Conservation (phyloP, 1,140 invertebrate species). For the Calosoma granatense region DNA sequence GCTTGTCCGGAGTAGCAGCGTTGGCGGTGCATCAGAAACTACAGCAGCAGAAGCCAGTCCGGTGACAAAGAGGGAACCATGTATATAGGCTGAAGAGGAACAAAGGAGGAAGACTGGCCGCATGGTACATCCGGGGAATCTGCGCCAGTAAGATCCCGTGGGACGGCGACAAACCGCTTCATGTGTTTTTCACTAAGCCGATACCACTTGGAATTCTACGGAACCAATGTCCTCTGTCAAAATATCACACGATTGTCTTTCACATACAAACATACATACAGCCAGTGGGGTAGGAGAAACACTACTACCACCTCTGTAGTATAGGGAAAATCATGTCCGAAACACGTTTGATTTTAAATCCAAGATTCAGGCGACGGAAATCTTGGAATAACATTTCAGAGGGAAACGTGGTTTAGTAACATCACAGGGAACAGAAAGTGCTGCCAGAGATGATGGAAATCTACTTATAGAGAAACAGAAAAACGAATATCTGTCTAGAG, state of each 20-base stretch:
- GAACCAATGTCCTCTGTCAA: constrained; percentile 6
- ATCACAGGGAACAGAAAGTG: too few relatives aligned
- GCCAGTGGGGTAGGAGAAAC: too few relatives aligned
- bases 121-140: background rate
- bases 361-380: background rate
- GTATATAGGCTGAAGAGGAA: too few relatives aligned
- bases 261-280: background rate
- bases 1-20: too few relatives aligned
- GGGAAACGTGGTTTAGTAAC: too few relatives aligned
- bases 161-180: background rate
- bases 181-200: constrained; percentile 5
- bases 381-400: background rate
- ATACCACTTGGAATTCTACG: background rate
- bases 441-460: too few relatives aligned
- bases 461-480: too few relatives aligned
- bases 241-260: background rate
- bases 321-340: background rate
- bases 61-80: too few relatives aligned
- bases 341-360: background rate
- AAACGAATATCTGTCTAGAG: too few relatives aligned
- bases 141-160: background rate
- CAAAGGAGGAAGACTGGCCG: background rate
- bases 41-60: too few relatives aligned
- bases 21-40: too few relatives aligned
- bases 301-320: too few relatives aligned